Base-by-base conservation (phyloP, 2,113 vertebrate species). In the Cinclus mexicanus region DNA sequence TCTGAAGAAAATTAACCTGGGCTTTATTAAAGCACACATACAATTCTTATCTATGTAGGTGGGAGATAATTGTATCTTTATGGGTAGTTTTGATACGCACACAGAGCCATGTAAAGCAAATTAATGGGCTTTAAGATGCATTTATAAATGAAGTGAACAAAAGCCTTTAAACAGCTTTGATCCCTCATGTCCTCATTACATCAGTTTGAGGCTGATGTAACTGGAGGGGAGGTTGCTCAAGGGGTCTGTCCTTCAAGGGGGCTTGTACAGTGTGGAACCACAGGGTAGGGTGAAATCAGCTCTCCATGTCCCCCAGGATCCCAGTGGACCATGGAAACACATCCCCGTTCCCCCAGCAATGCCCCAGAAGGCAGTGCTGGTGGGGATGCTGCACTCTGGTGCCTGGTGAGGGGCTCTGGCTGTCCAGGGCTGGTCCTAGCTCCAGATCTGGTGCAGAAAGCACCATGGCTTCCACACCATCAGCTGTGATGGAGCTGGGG, bases 81-180 rank as follows among this genome's bases (percentile, higher is more conserved):
- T 52, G 53, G 52, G 19, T 68, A 78, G 63, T 87, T 93, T 80
- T 85, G 57, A 82, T 55, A 78, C 12, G 41, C 63, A 44, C 24
- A 60, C 31, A 59, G 14, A 82, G 56, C 71, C 49, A 41, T 5
- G 46, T n/a, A 83, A 89, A 93, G 86, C 20, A 92, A 81, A 92
- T 85, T 61, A 67, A 50, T 52, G 47, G 35, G n/a, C 71, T 91
- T 88, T 52, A 56, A 81, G 82, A 56, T 53, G 52, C 10, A 25
- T 60, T 93, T 90, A 60, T 87, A 57, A 88, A 81, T 37, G 80
- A 88, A 70, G 49, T 22, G 86, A 92, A 93, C 52, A 87, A 92
- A 96, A 84, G 12, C 37, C 24, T 83, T 94, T 90, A 82, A 89
- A 94, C 2, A 94, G 57, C 90, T 96, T 94, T 95, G 75, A 94